Conservation (phyloP, 2,113 vertebrate species). For the Nannobrachium achirus region DNA sequence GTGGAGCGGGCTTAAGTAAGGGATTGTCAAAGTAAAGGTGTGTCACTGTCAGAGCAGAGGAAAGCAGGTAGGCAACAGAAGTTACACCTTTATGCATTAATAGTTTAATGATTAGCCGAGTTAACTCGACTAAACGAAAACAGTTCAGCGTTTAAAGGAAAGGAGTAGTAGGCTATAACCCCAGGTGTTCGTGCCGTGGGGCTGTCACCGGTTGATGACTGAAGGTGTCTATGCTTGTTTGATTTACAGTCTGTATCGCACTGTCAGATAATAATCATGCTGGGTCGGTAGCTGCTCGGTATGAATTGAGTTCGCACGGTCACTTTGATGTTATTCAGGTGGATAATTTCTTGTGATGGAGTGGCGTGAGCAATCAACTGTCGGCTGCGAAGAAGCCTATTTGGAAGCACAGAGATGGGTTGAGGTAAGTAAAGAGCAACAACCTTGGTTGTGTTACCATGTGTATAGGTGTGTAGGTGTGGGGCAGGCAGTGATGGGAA, state of each 20-base stretch:
- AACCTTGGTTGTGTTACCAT: neutral
- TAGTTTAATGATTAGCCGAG: too few relatives aligned
- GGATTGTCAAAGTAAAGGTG: conserved; percentile 45
- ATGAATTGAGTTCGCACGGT: conserved; percentile 14
- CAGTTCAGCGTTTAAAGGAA: too few relatives aligned
- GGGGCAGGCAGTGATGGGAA: neutral
- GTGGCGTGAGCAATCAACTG: conserved; percentile 79
- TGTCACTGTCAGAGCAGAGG: conserved; percentile 40
- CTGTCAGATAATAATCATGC: too few relatives aligned
- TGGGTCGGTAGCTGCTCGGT: neutral
- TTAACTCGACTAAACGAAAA: too few relatives aligned
- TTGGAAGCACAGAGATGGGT: conserved; percentile 89
- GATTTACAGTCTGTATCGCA: too few relatives aligned
- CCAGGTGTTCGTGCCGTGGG: too few relatives aligned
- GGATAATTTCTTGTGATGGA: conserved; percentile 74
- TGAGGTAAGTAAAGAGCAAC: conserved; percentile 86
- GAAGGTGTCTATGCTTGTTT: too few relatives aligned
- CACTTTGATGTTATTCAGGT: neutral
- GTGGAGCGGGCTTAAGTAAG: neutral
- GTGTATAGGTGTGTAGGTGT: neutral
- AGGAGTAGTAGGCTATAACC: too few relatives aligned
- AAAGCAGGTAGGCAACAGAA: conserved; percentile 45
- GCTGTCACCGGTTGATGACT: too few relatives aligned
- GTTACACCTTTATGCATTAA: conserved; percentile 16
- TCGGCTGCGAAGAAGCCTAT: conserved; percentile 81